These are phyloP conservation scores for Mallateleia sp. DNA, from an alignment of 2,888 invertebrate species.

Conservation along the genomic window DNA sequence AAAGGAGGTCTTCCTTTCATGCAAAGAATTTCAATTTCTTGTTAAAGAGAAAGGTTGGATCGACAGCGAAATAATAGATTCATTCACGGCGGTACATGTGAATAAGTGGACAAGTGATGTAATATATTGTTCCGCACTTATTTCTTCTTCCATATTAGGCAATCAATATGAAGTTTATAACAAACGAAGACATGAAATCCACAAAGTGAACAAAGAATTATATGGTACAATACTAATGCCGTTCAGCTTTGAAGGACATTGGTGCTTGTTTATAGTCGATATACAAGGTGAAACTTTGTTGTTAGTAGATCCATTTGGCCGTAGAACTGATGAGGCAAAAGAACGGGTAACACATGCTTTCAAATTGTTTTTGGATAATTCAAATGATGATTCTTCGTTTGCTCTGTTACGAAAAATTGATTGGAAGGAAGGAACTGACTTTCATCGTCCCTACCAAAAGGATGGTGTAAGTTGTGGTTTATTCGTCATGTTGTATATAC, in stretches of 20 bases:
- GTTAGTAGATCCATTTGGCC: constrained; percentile 14
- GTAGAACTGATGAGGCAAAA: background rate
- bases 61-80: constrained; percentile 28
- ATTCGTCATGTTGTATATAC: too few species aligned
- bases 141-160: background rate
- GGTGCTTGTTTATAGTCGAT: constrained; percentile 12
- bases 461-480: too few species aligned
- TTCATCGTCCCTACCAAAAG: too few species aligned
- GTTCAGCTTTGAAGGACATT: constrained; percentile 26
- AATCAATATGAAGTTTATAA: background rate
- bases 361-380: too few species aligned
- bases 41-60: constrained; percentile 20
- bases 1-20: background rate
- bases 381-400: too few species aligned
- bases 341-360: too few species aligned
- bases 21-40: background rate
- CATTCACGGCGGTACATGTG: background rate
- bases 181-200: background rate
- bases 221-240: constrained; percentile 26
- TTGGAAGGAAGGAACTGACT: too few species aligned
- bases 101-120: background rate
- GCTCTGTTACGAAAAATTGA: too few species aligned
- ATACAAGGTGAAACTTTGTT: constrained; percentile 1
- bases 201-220: constrained; percentile 3
- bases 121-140: background rate